Base-by-base conservation (phyloP, 2,888 invertebrate genomes). In the Lasioglossum leucozonium region DNA sequence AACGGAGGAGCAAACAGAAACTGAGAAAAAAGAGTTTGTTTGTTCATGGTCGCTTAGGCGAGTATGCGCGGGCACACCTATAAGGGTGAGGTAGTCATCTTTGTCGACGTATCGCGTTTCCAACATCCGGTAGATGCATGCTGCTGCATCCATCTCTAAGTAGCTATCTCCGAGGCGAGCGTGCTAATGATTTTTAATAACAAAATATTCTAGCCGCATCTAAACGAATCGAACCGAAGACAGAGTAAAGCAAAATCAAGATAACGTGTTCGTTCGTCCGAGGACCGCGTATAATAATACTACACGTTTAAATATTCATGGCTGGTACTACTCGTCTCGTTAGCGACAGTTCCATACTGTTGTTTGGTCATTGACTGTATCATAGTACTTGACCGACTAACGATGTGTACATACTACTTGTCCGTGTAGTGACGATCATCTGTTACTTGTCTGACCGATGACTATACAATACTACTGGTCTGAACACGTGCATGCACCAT, bases 21-120 rank as follows among this genome's bases (percentile, higher is more conserved):
- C 22, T n/a, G 55, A 55, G 76, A 62, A 37, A 65, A 37, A 47
- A 75, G 55, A 76, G 51, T 34, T 77, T 84, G 81, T 86, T 86
- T 84, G 81, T 77, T 78, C 67, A 47, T 81, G 81, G 81, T 81
- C 84, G 84, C 30, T 65, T 75, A 80, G 80, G 77, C 67, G 65
- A 44, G 44, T 58, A 58, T 67, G 47, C 47, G 47, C n/a, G 16
- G 75, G 40, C 72, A 72, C 79, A 72, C 55, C 72, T 37, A 51
- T 22, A 22, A 67, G 67, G 18, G 40, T n/a, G 75, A 69, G 72
- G 42, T 76, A 72, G 77, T 88, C 88, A 75, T 73, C 79, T 87
- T 82, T 88, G 84, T 82, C 74, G 69, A 65, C 47, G 69, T 88
- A 88, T 88, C 88, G 74, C 55, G 82, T 87, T 87, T 79, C 84